These are phyloP conservation scores for Scaptomyza montana DNA, from an alignment of 1,140 invertebrate species.

Conservation along the genomic window DNA sequence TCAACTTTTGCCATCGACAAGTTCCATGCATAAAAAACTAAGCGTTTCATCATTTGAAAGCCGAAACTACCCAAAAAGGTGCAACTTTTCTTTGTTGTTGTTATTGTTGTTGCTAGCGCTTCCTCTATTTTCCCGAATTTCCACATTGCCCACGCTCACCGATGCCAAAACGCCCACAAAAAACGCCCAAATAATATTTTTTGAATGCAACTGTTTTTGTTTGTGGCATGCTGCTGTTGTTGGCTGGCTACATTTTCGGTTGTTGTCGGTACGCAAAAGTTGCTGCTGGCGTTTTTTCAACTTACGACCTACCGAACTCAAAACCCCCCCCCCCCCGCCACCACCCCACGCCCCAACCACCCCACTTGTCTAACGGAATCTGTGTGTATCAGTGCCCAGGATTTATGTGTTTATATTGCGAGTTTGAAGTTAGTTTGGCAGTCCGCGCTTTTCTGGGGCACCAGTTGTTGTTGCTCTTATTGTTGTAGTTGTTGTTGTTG, in stretches of 20 bases:
- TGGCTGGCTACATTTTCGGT: constrained; percentile 20
- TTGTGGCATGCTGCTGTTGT: constrained; percentile 4
- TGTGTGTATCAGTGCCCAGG: constrained; percentile 53
- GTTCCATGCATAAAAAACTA: constrained; percentile 51
- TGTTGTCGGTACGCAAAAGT: constrained; percentile 39
- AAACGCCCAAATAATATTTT: constrained; percentile 49
- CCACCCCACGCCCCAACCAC: background rate
- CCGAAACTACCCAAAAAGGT: constrained; percentile 33
- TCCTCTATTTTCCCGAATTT: constrained; percentile 29
- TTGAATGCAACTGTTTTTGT: constrained; percentile 34
- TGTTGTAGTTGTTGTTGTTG: background rate
- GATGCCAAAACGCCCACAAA: constrained; percentile 29
- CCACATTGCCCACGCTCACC: constrained; percentile 18
- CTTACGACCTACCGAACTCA: constrained; percentile 10
- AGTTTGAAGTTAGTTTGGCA: constrained; percentile 62
- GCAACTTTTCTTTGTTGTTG: constrained; percentile 31
- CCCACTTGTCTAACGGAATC: constrained; percentile 41
- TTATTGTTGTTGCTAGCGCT: constrained; percentile 16
- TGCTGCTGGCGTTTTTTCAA: constrained; percentile 34
- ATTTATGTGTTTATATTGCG: constrained; percentile 60
- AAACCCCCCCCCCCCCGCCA: too few species aligned
- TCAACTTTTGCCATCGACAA: constrained; percentile 53
- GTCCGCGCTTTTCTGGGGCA: constrained; percentile 40
- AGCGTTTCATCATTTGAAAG: constrained; percentile 47
- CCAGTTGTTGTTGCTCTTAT: constrained; percentile 5